Base-by-base conservation (phyloP, 2,888 invertebrate species). In the Ochropacha duplaris region DNA sequence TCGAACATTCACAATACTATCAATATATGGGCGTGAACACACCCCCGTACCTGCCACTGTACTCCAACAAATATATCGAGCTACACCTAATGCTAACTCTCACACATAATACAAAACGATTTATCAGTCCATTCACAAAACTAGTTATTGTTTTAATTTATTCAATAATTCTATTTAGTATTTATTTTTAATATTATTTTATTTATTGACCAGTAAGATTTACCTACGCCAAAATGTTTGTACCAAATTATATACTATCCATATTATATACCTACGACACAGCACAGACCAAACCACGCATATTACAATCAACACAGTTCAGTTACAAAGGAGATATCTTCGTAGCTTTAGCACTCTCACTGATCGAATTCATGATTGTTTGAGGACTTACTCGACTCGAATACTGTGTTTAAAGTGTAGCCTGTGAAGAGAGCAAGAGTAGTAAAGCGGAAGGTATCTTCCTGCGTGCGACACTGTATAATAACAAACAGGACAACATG, bases 1-100 rank as follows among this genome's bases (percentile, higher is more conserved):
- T 92, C 83, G 80, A 86, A 92, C 92, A 92, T 90, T 92, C 90
- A 92, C 91, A 90, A 89, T 92, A 92, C 92, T 90, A 80, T 82
- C 90, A 90, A 84, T 78, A 84, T 81, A 78, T 87, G 90, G 91
- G 90, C 88, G 86, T 84, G 76, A 83, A 85, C 87, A 88, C 91
- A 89, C 88, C 87, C 78, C 87, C 86, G 78, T 88, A 88, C 89
- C 88, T 86, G 77, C 90, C 90, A 92, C 92, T 87, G 71, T 69
- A 92, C 92, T 92, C 90, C 90, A 81, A 88, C 90, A 90, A 77
- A 86, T 85, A 85, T 84, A 88, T 91, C 92, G 92, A 92, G 92
- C 84, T 89, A 90, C 91, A 92, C 92, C 92, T 89, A 67, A 76
- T 81, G 71, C 79, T 73, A 78, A 90, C 88, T 91, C 92, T 92